Conservation (phyloP, 2,113 vertebrate genomes). For the Perca fluviatilis region DNA sequence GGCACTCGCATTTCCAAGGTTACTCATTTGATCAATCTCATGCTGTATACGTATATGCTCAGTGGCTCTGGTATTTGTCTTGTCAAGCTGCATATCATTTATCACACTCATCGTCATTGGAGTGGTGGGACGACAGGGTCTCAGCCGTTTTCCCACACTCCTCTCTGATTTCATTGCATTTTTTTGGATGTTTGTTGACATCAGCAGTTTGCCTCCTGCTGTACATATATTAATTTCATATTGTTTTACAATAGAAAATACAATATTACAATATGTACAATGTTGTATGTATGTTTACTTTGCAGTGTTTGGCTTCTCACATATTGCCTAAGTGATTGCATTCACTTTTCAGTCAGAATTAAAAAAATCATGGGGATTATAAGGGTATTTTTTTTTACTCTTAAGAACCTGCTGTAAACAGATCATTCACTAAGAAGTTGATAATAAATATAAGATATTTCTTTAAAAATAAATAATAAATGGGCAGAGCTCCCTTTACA, state of each 20-base stretch:
- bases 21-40: conserved; percentile 7
- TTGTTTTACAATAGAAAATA: conserved; percentile 18
- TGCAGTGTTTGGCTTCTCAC: background rate
- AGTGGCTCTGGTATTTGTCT: conserved; percentile 67
- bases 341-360: background rate
- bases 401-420: background rate
- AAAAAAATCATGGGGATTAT: background rate
- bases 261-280: too few relatives aligned
- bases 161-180: conserved; percentile 49
- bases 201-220: conserved; percentile 33
- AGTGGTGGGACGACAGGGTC: conserved; percentile 27
- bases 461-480: background rate
- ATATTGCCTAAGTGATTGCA: background rate
- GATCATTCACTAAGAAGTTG: background rate
- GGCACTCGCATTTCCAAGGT: background rate
- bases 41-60: background rate
- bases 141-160: conserved; percentile 20
- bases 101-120: conserved; percentile 42
- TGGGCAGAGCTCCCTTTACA: background rate
- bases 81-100: conserved; percentile 47
- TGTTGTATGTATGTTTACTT: background rate
- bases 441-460: too few relatives aligned
- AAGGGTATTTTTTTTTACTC: background rate
- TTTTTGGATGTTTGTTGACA: conserved; percentile 30
- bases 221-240: conserved; percentile 1